These are phyloP conservation scores for Zosterops japonicus DNA, from an alignment of 2,113 vertebrate species.

Conservation along the genomic window DNA sequence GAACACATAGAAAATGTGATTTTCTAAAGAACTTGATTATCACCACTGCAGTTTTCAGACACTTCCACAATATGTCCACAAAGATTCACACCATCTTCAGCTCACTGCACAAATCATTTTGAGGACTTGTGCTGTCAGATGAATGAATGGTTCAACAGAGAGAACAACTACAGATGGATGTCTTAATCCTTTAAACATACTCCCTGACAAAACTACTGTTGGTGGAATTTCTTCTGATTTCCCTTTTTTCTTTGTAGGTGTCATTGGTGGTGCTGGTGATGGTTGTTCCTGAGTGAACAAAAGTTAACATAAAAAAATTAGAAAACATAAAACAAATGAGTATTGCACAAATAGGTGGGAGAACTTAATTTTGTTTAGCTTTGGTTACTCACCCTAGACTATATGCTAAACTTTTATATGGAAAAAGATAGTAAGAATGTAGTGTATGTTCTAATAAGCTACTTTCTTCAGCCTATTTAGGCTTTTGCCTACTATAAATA, in stretches of 20 bases:
- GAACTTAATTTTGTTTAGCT: not conserved
- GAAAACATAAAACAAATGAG: not conserved
- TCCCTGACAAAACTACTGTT: not conserved
- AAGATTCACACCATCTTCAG: not conserved
- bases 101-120: not conserved
- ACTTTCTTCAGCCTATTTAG: not conserved
- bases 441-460: not conserved
- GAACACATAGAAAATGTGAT: not conserved
- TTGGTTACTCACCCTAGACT: not conserved
- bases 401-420: not conserved
- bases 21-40: not conserved
- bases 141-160: not conserved
- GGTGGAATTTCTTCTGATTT: constrained; percentile 47
- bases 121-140: not conserved
- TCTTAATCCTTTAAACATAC: constrained; percentile 46
- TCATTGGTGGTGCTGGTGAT: not conserved
- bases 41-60: not conserved
- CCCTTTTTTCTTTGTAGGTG: constrained; percentile 59
- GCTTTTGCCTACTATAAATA: not conserved
- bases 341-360: not conserved
- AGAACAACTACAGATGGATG: not conserved
- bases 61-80: not conserved
- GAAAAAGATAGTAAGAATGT: not conserved
- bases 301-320: not conserved
- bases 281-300: constrained; percentile 26